Evolutionary conservation across 2,797 vertebrate genomes (phyloP), one percentile per base, ranked within the genome.

Genomic region (Periophthalmus magnuspinnatus): DNA sequence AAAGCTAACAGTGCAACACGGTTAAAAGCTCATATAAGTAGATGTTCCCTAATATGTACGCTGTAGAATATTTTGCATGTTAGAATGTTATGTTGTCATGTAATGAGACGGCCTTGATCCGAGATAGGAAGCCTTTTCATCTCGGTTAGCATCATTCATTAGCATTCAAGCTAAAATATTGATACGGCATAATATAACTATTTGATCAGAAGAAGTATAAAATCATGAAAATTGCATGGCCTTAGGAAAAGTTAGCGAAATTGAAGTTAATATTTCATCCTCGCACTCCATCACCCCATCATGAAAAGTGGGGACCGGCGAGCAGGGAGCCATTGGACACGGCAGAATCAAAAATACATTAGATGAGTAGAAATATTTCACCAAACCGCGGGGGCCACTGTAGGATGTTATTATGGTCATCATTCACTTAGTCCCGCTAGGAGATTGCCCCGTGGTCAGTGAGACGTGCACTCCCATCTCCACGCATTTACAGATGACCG

Each of bases 331-430:
- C 75, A 63, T 62, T 72, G 33, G 74, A 70, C 67, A 59, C 17
- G 54, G 69, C 72, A 70, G 54, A 81, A 80, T 88, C 72, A 85
- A 83, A 86, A 86, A 86, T 79, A 83, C 67, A 82, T 86, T 69
- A 75, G 69, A 77, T 61, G 34, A 34, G 34, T 19, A 56, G 58
- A 78, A 80, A 78, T 83, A 72, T 84, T 84, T 85, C 69, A 73
- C 62, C 50, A 38, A 59, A 58, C 77, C 69, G 67, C 68, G 65
- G 68, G 68, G 78, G 75, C 78, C 81, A 86, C 77, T 77, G 3
- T 22, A n/a, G 17, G 38, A 76, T 69, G 72, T 85, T 84, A 86
- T 89, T 74, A 89, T 87, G 76, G 76, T 73, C 86, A 85, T 87
- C 80, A 80, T 79, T 90, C 82, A 85, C 85, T 87, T 82, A 71